These are phyloP conservation scores for Diabrotica undecimpunctata DNA, from an alignment of 1,140 invertebrate genomes.

Conservation along the genomic window DNA sequence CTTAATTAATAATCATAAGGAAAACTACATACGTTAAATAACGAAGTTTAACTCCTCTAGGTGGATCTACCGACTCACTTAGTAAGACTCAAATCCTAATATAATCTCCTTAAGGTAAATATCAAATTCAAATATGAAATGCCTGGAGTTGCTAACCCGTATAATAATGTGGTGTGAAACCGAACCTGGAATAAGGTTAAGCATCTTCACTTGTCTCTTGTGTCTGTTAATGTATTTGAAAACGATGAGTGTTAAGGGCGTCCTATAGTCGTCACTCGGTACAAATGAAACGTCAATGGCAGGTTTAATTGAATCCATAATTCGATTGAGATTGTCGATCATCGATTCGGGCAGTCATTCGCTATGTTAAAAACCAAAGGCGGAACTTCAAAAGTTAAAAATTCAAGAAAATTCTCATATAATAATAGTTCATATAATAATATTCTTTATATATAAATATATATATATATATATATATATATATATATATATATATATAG, in stretches of 20 bases:
- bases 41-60: too few species aligned
- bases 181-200: slow-evolving; percentile 15
- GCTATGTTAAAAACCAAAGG: not conserved
- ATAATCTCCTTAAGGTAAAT: not conserved
- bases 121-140: slow-evolving; percentile 3
- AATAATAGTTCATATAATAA: too few species aligned
- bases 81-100: too few species aligned
- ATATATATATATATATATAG: too few species aligned
- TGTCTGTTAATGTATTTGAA: slow-evolving; percentile 20
- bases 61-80: too few species aligned
- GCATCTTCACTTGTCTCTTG: slow-evolving; percentile 7
- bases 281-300: slow-evolving; percentile 27
- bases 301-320: slow-evolving; percentile 25
- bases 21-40: too few species aligned
- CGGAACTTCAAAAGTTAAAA: too few species aligned
- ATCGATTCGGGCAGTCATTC: not conserved
- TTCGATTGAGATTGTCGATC: slow-evolving; percentile 21
- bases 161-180: not conserved
- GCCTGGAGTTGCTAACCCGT: not conserved
- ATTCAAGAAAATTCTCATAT: too few species aligned
- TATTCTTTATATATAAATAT: too few species aligned
- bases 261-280: slow-evolving; percentile 7
- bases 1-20: too few species aligned
- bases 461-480: too few species aligned
- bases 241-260: slow-evolving; percentile 18